phyloP scores from a whole-genome alignment of 2,888 invertebrate genomes.

The Therioaphis trifolii region DNA sequence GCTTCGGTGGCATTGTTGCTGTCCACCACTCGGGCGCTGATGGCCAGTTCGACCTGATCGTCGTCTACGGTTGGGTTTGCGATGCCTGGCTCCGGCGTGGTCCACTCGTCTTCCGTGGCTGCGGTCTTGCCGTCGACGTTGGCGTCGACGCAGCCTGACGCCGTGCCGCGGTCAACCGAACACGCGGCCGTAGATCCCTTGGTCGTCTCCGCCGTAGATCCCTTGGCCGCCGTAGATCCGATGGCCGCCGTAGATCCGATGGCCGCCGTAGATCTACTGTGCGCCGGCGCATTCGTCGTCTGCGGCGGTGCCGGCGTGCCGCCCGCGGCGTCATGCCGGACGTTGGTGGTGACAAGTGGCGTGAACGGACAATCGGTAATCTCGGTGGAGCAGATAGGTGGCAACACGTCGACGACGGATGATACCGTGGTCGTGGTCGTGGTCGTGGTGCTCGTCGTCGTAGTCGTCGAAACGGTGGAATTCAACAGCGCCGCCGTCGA shows the following conservation, averaged over 20 bases:
- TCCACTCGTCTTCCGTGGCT: neutral
- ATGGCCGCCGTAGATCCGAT: no score
- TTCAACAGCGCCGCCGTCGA: neutral
- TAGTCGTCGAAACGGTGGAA: constrained; percentile 12
- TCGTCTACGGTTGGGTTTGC: no score
- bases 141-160: neutral
- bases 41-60: no score
- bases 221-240: neutral
- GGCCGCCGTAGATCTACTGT: no score
- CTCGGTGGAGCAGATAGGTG: neutral
- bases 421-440: neutral
- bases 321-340: no score
- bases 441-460: neutral
- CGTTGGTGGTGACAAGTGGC: no score
- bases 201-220: no score
- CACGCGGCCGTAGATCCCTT: neutral
- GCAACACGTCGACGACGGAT: no score
- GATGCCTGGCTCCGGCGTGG: neutral
- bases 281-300: no score
- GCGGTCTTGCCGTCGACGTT: neutral
- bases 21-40: no score
- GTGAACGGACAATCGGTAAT: constrained; percentile 15
- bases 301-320: no score
- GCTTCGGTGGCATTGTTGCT: no score
- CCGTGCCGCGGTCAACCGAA: neutral